Percentiles rank a stretch among this genome's conserved stretches.
Evolutionary conservation across 2,888 invertebrate genomes (phyloP).

Genomic region (Tachina fera): DNA sequence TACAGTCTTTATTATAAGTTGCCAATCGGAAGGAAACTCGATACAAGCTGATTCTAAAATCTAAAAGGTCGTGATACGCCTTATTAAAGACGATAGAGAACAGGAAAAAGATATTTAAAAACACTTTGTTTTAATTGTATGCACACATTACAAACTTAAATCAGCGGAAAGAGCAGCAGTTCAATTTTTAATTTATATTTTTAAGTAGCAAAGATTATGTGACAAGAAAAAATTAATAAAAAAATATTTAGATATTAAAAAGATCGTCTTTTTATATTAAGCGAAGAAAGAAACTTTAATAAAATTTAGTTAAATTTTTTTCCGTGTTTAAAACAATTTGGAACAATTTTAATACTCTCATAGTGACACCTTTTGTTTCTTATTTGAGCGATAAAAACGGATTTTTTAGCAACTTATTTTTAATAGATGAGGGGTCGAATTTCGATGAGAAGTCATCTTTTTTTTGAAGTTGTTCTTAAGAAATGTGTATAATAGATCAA

Average conservation of each 20-base stretch:
- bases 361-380: too few relatives aligned
- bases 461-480: too few relatives aligned
- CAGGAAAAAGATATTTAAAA: slow-evolving; percentile 7
- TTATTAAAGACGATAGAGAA: background rate
- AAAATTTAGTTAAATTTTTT: too few relatives aligned
- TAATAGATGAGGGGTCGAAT: too few relatives aligned
- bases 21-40: background rate
- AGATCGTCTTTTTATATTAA: too few relatives aligned
- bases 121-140: background rate
- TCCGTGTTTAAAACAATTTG: too few relatives aligned
- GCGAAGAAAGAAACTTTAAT: too few relatives aligned
- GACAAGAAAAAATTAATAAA: background rate
- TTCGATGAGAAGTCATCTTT: too few relatives aligned
- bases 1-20: background rate
- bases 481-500: too few relatives aligned
- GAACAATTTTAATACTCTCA: too few relatives aligned
- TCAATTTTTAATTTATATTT: background rate
- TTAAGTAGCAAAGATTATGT: background rate
- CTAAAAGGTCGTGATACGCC: slow-evolving; percentile 12
- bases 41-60: background rate
- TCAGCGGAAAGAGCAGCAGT: slow-evolving; percentile 22
- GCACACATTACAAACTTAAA: background rate
- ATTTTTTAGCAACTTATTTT: too few relatives aligned
- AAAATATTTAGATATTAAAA: background rate
- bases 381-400: too few relatives aligned